phyloP scores from a whole-genome alignment of 2,888 invertebrate species.

The Xylocampa areola region DNA sequence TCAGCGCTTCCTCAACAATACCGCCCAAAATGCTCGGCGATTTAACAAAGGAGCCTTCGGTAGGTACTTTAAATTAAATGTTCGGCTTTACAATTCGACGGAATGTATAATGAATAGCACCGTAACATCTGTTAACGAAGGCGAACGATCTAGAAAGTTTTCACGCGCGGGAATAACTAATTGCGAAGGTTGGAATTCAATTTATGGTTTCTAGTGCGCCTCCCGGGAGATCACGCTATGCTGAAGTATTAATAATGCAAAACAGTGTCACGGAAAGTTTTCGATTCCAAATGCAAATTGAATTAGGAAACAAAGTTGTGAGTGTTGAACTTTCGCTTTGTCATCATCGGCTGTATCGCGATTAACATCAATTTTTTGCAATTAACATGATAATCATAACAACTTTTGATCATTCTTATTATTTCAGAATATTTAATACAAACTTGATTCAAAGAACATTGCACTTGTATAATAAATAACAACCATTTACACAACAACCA shows the following conservation, averaged over 20 bases:
- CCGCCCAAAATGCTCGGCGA: conserved; percentile 78
- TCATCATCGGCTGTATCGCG: conserved; percentile 76
- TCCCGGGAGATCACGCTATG: conserved; percentile 87
- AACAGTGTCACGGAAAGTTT: conserved; percentile 90
- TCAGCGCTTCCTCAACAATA: conserved; percentile 78
- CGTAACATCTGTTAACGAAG: conserved; percentile 90
- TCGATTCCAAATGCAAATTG: conserved; percentile 89
- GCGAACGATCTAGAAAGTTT: conserved; percentile 90
- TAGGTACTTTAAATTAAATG: conserved; percentile 89
- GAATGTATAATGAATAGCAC: conserved; percentile 90
- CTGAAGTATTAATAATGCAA: conserved; percentile 90
- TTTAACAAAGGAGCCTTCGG: conserved; percentile 86
- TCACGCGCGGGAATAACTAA: conserved; percentile 90
- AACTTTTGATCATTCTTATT: conserved; percentile 24
- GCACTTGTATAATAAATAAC: conserved; percentile 3
- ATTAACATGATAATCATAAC: conserved; percentile 46
- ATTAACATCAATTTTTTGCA: conserved; percentile 71
- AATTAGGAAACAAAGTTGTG: conserved; percentile 88
- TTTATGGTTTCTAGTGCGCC: conserved; percentile 89
- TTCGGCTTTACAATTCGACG: conserved; percentile 89
- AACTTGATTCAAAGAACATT: neutral
- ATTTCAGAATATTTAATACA: conserved; percentile 27
- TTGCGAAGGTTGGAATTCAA: conserved; percentile 90
- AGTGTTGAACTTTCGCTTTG: conserved; percentile 78
- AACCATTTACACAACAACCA: conserved; percentile 17